Evolutionary conservation across 2,888 invertebrate genomes (phyloP).

Genomic region (Limnephilus auricula): DNA sequence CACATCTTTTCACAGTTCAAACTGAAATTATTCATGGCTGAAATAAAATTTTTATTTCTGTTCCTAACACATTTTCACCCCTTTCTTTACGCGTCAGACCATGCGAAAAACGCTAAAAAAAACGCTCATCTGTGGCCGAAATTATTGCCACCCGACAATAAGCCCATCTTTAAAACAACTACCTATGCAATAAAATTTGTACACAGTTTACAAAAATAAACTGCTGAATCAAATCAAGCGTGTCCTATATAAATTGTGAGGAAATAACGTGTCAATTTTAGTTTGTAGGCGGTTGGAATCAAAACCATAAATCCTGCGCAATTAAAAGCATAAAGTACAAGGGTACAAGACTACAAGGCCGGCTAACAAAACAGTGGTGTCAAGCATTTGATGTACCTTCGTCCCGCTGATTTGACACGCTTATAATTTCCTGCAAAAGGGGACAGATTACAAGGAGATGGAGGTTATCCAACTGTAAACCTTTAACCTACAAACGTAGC

Average conservation of each 20-base stretch:
- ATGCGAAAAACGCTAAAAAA: no score
- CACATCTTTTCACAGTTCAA: background rate
- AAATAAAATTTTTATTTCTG: background rate
- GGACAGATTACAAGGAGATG: background rate
- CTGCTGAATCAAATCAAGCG: background rate
- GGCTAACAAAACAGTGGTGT: conserved; percentile 1
- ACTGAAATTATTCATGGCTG: background rate
- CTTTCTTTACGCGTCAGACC: background rate
- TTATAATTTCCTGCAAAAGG: conserved; percentile 52
- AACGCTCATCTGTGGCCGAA: no score
- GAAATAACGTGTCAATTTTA: background rate
- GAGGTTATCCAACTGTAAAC: background rate
- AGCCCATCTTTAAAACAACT: background rate
- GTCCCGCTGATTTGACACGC: conserved; percentile 46
- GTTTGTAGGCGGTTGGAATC: background rate
- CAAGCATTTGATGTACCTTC: conserved; percentile 43
- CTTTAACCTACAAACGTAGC: background rate
- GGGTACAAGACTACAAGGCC: conserved; percentile 19
- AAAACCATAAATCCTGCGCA: conserved; percentile 41
- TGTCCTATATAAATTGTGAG: background rate
- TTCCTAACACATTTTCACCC: background rate
- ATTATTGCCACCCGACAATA: background rate
- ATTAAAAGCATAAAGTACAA: conserved; percentile 27
- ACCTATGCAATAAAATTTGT: background rate
- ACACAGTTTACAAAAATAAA: background rate